phyloP scores from a whole-genome alignment of 2,797 vertebrate species.

The Malurus splendens region DNA sequence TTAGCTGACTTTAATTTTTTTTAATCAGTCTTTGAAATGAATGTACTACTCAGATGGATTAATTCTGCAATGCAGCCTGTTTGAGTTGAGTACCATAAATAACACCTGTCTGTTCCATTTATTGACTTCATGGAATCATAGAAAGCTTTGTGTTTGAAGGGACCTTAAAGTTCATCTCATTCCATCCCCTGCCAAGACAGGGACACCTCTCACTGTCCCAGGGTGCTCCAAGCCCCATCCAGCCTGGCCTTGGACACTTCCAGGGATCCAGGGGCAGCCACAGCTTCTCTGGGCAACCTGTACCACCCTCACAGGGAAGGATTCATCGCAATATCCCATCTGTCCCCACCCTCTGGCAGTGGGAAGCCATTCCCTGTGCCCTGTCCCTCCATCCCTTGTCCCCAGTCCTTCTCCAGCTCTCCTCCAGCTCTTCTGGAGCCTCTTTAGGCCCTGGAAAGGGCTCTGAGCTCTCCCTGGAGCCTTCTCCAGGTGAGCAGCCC shows the following conservation, averaged over 20 bases:
- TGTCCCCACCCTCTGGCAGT: fast-evolving
- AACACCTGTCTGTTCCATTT: neutral
- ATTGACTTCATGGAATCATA: neutral
- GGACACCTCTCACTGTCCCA: fast-evolving
- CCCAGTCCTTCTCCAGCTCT: neutral
- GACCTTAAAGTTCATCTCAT: fast-evolving
- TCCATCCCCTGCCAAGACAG: neutral
- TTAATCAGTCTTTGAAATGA: neutral
- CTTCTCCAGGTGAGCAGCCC: neutral
- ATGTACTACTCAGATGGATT: neutral
- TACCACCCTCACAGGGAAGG: fast-evolving
- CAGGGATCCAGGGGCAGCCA: neutral
- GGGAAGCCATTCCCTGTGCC: neutral
- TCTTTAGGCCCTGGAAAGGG: fast-evolving
- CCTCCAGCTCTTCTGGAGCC: neutral
- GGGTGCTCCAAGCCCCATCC: fast-evolving
- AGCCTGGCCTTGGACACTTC: fast-evolving
- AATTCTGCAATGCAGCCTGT: neutral
- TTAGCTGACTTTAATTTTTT: neutral
- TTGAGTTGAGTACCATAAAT: neutral
- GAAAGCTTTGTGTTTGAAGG: neutral
- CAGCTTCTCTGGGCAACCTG: neutral
- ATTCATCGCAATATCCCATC: neutral
- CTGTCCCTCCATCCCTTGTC: neutral
- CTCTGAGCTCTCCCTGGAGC: neutral